Evolutionary conservation across 2,888 invertebrate genomes (phyloP).

Genomic region (Tenthredo livida): DNA sequence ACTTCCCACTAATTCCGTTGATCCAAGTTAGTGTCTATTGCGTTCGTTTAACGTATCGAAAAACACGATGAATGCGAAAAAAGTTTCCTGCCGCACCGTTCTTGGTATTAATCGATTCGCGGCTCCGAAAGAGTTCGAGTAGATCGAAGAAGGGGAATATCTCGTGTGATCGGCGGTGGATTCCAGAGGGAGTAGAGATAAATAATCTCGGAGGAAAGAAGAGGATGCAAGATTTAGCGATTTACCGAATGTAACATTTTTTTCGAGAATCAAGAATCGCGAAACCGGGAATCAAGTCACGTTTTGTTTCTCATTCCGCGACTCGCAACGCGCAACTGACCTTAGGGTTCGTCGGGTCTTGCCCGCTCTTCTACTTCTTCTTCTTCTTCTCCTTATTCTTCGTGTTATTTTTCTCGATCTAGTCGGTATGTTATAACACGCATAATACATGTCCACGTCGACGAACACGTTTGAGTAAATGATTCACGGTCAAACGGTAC

Average conservation of each 20-base stretch:
- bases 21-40: not conserved
- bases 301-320: slow-evolving; percentile 42
- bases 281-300: slow-evolving; percentile 21
- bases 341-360: slow-evolving; percentile 28
- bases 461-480: not conserved
- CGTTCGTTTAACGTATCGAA: not conserved
- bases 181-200: not conserved
- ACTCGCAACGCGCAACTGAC: slow-evolving; percentile 40
- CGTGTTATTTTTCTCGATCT: not conserved
- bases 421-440: not conserved
- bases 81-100: not conserved
- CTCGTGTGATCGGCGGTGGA: not conserved
- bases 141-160: not conserved
- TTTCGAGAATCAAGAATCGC: not conserved
- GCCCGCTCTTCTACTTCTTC: slow-evolving; percentile 7
- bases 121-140: not conserved
- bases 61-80: not conserved
- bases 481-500: slow-evolving; percentile 39
- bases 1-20: not conserved
- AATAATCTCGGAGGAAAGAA: not conserved
- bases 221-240: not conserved
- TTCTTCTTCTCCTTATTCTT: slow-evolving; percentile 1
- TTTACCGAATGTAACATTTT: not conserved
- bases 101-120: too few relatives aligned
- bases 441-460: not conserved